Conservation (phyloP, 2,113 vertebrate species). For the Elachura formosa region DNA sequence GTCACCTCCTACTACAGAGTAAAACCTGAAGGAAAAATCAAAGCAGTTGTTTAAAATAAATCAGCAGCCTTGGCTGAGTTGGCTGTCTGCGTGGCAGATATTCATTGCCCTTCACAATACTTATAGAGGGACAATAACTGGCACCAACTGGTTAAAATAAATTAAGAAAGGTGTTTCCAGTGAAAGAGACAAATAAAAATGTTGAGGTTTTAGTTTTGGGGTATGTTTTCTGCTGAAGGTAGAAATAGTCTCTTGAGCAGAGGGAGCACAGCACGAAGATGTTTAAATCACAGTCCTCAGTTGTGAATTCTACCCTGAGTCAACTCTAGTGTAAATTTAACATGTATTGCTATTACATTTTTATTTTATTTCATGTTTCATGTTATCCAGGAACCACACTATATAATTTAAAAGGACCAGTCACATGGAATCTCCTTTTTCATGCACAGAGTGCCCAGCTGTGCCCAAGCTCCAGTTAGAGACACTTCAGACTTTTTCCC, state of each 20-base stretch:
- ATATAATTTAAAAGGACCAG: background rate
- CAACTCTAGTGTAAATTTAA: background rate
- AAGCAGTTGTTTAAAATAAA: slow-evolving; percentile 14
- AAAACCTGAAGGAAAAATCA: slow-evolving; percentile 6
- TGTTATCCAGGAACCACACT: background rate
- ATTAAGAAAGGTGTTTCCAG: background rate
- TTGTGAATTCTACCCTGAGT: background rate
- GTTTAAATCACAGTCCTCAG: background rate
- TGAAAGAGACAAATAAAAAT: background rate
- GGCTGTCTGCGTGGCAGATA: background rate
- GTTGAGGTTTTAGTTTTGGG: background rate
- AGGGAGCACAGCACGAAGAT: background rate
- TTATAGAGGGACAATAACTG: background rate
- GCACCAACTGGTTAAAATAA: background rate
- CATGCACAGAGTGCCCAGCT: background rate
- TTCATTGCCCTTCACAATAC: background rate
- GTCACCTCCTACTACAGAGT: background rate
- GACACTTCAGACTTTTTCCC: background rate
- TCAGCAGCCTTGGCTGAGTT: background rate
- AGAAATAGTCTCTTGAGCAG: background rate
- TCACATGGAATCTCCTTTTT: background rate
- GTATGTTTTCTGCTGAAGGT: background rate
- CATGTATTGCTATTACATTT: background rate
- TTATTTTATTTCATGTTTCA: background rate
- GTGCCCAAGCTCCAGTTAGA: background rate